Evolutionary conservation across 1,140 invertebrate species (phyloP), one percentile per base, ranked within the genome.

Genomic region (Proctacanthus coquilletti): DNA sequence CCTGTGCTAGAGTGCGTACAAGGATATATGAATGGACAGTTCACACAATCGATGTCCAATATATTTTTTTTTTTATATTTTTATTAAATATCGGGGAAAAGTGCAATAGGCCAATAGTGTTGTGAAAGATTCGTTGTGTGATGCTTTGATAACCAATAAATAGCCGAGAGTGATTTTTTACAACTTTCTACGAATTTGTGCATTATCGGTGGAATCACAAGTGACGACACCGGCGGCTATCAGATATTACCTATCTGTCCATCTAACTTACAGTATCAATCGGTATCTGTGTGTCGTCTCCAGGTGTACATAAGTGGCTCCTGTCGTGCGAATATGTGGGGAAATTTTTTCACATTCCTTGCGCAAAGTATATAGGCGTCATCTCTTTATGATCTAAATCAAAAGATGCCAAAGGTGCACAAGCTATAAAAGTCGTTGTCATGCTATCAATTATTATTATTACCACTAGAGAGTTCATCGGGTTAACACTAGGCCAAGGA

Each of bases 131-230:
- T n/a, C n/a, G n/a, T n/a, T n/a, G n/a, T n/a, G n/a, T n/a, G n/a
- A n/a, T n/a, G n/a, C n/a, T n/a, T n/a, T n/a, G n/a, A n/a, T n/a
- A n/a, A n/a, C n/a, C n/a, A n/a, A n/a, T n/a, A n/a, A n/a, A n/a
- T n/a, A n/a, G n/a, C n/a, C n/a, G n/a, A n/a, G n/a, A n/a, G n/a
- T n/a, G n/a, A n/a, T n/a, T n/a, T n/a, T n/a, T n/a, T n/a, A n/a
- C n/a, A n/a, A n/a, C n/a, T n/a, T n/a, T n/a, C n/a, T n/a, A n/a
- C n/a, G n/a, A n/a, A n/a, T n/a, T n/a, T n/a, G n/a, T n/a, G n/a
- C n/a, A n/a, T n/a, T n/a, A n/a, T n/a, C n/a, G n/a, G n/a, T n/a
- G 23, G 23, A 27, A 27, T 27, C 23, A 27, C 23, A 27, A 27
- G 23, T 27, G 23, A 9, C 8, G 23, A 27, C 13, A 27, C 23